Evolutionary conservation across 2,797 vertebrate genomes (phyloP).

Genomic region (Gallirallus australis): DNA sequence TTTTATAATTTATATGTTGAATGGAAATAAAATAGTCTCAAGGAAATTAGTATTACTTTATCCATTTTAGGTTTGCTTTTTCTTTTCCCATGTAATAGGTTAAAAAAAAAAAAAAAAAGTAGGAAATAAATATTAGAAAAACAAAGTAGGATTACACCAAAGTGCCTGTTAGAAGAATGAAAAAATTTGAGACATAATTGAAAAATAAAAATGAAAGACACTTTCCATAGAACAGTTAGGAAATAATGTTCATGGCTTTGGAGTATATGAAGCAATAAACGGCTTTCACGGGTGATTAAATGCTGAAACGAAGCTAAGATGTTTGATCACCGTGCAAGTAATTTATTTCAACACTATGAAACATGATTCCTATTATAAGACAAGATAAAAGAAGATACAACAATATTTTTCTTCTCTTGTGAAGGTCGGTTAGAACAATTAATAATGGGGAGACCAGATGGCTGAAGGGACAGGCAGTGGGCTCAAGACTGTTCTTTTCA

Average conservation of each 20-base stretch:
- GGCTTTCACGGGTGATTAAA: constrained; percentile 70
- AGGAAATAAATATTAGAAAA: constrained; percentile 4
- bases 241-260: constrained; percentile 66
- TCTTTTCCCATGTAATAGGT: not conserved
- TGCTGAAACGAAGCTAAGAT: constrained; percentile 67
- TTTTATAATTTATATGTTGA: not conserved
- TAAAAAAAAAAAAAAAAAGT: not conserved
- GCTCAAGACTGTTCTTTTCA: constrained; percentile 36
- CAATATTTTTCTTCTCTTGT: constrained; percentile 61
- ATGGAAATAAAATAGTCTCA: not conserved
- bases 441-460: constrained; percentile 38
- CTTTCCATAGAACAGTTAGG: constrained; percentile 48
- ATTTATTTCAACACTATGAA: constrained; percentile 73
- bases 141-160: not conserved
- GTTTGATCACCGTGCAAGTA: constrained; percentile 69
- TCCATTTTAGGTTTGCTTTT: not conserved
- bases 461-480: constrained; percentile 24
- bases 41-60: not conserved
- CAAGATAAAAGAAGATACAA: constrained; percentile 68
- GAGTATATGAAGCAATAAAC: constrained; percentile 67
- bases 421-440: constrained; percentile 57
- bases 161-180: constrained; percentile 44
- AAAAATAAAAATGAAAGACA: constrained; percentile 62
- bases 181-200: constrained; percentile 59
- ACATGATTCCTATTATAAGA: constrained; percentile 67